Evolutionary conservation across 2,888 invertebrate genomes (phyloP), one percentile per base, ranked within the genome.

Genomic region (Netelia inedita): DNA sequence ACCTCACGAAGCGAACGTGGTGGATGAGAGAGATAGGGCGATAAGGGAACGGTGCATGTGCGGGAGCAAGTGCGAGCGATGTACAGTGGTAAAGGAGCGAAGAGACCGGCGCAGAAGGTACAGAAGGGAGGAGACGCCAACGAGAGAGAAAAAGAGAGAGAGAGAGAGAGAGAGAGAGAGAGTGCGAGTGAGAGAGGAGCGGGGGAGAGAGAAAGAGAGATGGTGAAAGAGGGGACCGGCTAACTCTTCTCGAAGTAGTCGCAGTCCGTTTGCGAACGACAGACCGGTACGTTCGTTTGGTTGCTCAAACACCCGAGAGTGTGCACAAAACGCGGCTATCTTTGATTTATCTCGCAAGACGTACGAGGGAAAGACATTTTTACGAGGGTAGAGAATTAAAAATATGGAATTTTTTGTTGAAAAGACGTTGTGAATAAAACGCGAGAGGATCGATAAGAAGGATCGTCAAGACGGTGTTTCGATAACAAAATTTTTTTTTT

Each of bases 191-290:
- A 80, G 66, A 81, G 74, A 79, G 83, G 84, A 66, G 28, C 65
- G 66, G 35, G 69, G 55, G 61, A 53, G 73, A 78, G 73, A 14
- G 72, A 76, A 59, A 72, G 76, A 59, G 73, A 46, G 68, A 75
- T 14, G 66, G 71, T 43, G 78, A 80, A 71, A 81, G 74, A 79
- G 83, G 84, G 78, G 81, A 59, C 79, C 81, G 83, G 81, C 86
- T 71, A 66, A 71, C 79, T 74, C 75, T 72, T 74, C 74, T 78
- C 79, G 53, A 71, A 75, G 79, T 75, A 84, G 78, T 81, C 79
- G 66, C 84, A 82, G 79, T 84, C 75, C 75, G 86, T 84, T 57
- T 79, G 80, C 84, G 75, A 75, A 79, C 81, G 85, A 76, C 74
- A 74, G 75, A 82, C 74, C 85, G 81, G 82, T 63, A 66, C 71